Percentiles rank a stretch among this genome's conserved stretches.
These are phyloP conservation scores for Drosophila pandora DNA, from an alignment of 1,140 invertebrate species.

Conservation along the genomic window DNA sequence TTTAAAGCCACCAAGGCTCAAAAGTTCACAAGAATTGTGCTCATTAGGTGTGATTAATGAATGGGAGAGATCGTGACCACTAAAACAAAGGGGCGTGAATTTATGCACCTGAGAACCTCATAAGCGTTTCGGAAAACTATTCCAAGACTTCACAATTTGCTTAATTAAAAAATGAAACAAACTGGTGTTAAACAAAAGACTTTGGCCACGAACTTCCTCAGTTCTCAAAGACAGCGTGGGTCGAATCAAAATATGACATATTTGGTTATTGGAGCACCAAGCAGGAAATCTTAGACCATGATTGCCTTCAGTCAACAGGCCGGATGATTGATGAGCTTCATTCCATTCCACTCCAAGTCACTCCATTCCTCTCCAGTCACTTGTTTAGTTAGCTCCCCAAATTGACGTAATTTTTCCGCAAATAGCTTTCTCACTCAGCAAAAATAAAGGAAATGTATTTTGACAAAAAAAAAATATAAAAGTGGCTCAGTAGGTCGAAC, in stretches of 20 bases:
- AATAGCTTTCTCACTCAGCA: conserved; percentile 42
- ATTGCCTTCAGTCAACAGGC: conserved; percentile 57
- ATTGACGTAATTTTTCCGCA: conserved; percentile 65
- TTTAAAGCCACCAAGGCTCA: conserved; percentile 18
- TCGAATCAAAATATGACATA: conserved; percentile 40
- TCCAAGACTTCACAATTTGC: conserved; percentile 2
- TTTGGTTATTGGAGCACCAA: conserved; percentile 70
- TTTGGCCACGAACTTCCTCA: conserved; percentile 49
- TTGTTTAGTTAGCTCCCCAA: conserved; percentile 45
- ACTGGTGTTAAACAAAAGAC: conserved; percentile 51
- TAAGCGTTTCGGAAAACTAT: conserved; percentile 12
- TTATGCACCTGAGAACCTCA: conserved; percentile 36
- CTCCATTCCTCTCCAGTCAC: conserved; percentile 12
- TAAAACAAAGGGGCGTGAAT: conserved; percentile 50
- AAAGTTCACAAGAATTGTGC: conserved; percentile 41
- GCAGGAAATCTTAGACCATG: conserved; percentile 55
- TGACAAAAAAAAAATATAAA: conserved; percentile 40
- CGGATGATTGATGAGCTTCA: conserved; percentile 65
- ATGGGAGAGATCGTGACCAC: conserved; percentile 14
- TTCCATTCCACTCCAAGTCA: conserved; percentile 10
- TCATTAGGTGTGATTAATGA: conserved; percentile 29
- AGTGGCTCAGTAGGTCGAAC: conserved; percentile 47
- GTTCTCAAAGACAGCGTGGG: conserved; percentile 20
- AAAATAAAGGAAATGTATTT: conserved; percentile 42
- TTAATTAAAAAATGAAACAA: conserved; percentile 52